Conservation (phyloP, 2,888 invertebrate genomes). For the Epirrhoe alternata region DNA sequence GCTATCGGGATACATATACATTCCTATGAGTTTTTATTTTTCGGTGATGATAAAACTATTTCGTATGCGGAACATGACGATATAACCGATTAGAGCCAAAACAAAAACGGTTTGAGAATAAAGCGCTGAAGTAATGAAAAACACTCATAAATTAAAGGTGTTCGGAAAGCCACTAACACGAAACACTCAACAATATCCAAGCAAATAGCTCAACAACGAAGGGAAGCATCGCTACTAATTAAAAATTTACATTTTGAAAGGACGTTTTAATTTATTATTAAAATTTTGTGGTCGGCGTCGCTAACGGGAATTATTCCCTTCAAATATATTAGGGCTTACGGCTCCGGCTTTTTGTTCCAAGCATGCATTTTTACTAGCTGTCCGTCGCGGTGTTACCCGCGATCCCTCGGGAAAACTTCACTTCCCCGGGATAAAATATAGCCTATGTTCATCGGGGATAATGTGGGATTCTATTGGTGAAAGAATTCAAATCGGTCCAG, state of each 20-base stretch:
- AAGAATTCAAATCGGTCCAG: no score
- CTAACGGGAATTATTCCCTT: slow-evolving; percentile 68
- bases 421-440: no score
- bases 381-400: no score
- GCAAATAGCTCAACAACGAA: slow-evolving; percentile 45
- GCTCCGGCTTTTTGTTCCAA: slow-evolving; percentile 17
- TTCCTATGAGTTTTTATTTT: no score
- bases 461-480: no score
- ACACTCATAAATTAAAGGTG: slow-evolving; percentile 16
- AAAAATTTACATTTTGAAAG: slow-evolving; percentile 83
- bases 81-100: no score
- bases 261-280: slow-evolving; percentile 82
- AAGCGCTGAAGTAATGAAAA: not conserved
- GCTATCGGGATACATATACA: no score
- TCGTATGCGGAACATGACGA: no score
- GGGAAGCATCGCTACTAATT: slow-evolving; percentile 66
- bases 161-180: slow-evolving; percentile 29
- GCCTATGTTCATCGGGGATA: no score
- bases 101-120: not conserved
- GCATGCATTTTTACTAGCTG: no score
- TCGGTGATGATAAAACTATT: no score
- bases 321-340: slow-evolving; percentile 57
- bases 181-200: slow-evolving; percentile 44
- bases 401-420: no score
- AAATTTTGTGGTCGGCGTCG: slow-evolving; percentile 76